These are phyloP conservation scores for Zoanthus gigantus DNA, from an alignment of 92 coral and sea anemone genomes.

Conservation along the genomic window DNA sequence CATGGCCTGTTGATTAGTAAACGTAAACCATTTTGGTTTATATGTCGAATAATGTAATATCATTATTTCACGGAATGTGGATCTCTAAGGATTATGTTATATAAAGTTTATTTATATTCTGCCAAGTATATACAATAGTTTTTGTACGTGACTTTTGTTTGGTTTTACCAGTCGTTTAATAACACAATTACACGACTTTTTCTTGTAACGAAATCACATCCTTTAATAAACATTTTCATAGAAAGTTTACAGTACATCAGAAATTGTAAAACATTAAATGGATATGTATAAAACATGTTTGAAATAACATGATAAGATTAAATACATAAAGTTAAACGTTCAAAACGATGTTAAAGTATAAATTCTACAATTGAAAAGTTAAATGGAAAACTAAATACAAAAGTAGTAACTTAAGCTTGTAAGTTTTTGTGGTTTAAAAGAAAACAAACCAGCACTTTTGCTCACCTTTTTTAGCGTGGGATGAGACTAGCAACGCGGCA, in stretches of 20 bases:
- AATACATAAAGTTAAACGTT: no score
- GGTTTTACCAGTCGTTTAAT: neutral
- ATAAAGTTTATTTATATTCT: neutral
- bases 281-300: neutral
- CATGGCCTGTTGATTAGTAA: no score
- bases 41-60: no score
- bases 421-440: neutral
- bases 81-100: neutral
- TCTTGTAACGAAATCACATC: neutral
- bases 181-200: neutral
- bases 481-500: slow-evolving; percentile 14
- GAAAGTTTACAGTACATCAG: neutral
- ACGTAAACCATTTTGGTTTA: no score
- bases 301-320: neutral
- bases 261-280: neutral
- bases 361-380: no score
- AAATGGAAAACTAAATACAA: neutral
- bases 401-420: neutral
- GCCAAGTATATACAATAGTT: neutral
- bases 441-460: neutral
- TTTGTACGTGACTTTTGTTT: neutral
- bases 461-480: slow-evolving; percentile 38
- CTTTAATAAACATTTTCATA: neutral
- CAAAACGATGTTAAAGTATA: no score
- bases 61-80: no score